phyloP scores from a whole-genome alignment of 2,888 invertebrate species.

The Matsumyia berberina region DNA sequence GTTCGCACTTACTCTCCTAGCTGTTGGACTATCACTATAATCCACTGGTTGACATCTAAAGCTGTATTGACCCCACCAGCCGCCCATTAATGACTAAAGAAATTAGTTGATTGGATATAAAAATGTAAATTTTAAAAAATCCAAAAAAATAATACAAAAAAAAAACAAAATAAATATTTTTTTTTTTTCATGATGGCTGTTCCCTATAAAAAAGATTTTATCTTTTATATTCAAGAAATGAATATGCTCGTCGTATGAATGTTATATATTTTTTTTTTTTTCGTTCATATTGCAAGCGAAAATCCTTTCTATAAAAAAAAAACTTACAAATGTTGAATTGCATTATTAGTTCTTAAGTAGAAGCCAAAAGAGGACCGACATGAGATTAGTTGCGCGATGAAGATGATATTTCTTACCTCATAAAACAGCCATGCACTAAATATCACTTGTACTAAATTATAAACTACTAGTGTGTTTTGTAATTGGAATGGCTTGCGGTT shows the following conservation, averaged over 20 bases:
- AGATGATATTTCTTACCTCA: conserved; percentile 89
- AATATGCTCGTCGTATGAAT: conserved; percentile 40
- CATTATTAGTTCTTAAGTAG: conserved; percentile 74
- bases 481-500: conserved; percentile 95
- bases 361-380: conserved; percentile 69
- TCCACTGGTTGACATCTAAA: conserved; percentile 96
- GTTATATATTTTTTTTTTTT: conserved; percentile 43
- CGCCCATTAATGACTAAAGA: conserved; percentile 92
- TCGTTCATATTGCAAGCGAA: conserved; percentile 51
- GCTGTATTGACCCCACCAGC: conserved; percentile 96
- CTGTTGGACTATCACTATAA: conserved; percentile 91
- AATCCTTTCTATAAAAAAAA: conserved; percentile 72
- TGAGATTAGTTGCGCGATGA: conserved; percentile 60
- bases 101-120: conserved; percentile 77
- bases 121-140: conserved; percentile 77
- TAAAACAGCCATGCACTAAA: conserved; percentile 96
- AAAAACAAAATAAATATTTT: conserved; percentile 32
- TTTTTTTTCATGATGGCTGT: conserved; percentile 13
- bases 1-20: conserved; percentile 91
- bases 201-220: conserved; percentile 42
- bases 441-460: conserved; percentile 95
- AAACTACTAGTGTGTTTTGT: conserved; percentile 90
- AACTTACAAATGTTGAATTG: conserved; percentile 57
- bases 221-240: conserved; percentile 16
- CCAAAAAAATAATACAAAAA: conserved; percentile 76